Conservation (phyloP, 2,888 invertebrate genomes). For the Falcaria lacertinaria region DNA sequence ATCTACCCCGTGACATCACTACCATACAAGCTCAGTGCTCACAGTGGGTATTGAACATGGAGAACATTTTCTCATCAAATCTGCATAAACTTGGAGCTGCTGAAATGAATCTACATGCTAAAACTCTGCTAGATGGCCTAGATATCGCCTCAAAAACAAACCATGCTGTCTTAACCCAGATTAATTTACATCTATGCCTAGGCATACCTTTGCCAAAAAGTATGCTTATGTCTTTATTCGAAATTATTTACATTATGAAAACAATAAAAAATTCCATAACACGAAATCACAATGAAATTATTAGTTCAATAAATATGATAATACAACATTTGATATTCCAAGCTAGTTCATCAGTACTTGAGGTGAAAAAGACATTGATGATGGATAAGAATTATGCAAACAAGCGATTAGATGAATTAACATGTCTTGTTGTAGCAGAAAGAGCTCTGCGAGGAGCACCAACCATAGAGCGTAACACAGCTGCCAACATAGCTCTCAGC, state of each 20-base stretch:
- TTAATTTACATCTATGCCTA: slow-evolving; percentile 85
- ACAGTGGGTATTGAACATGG: slow-evolving; percentile 61
- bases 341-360: slow-evolving; percentile 82
- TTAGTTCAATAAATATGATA: slow-evolving; percentile 86
- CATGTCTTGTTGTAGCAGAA: slow-evolving; percentile 87
- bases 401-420: slow-evolving; percentile 84
- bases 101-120: slow-evolving; percentile 66
- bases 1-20: slow-evolving; percentile 82
- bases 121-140: slow-evolving; percentile 78
- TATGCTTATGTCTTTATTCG: slow-evolving; percentile 86
- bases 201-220: slow-evolving; percentile 88
- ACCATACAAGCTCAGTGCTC: slow-evolving; percentile 47
- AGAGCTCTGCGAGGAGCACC: slow-evolving; percentile 82
- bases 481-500: slow-evolving; percentile 84
- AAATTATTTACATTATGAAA: slow-evolving; percentile 89
- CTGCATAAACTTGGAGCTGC: slow-evolving; percentile 60
- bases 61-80: slow-evolving; percentile 54
- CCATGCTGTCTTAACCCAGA: slow-evolving; percentile 71
- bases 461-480: slow-evolving; percentile 82
- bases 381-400: slow-evolving; percentile 82
- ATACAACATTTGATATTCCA: slow-evolving; percentile 89
- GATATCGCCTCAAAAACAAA: slow-evolving; percentile 84
- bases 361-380: slow-evolving; percentile 84
- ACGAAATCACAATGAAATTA: slow-evolving; percentile 83
- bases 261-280: slow-evolving; percentile 85